Base-by-base conservation (phyloP, 2,797 vertebrate genomes). In the Geotrypetes seraphini region DNA sequence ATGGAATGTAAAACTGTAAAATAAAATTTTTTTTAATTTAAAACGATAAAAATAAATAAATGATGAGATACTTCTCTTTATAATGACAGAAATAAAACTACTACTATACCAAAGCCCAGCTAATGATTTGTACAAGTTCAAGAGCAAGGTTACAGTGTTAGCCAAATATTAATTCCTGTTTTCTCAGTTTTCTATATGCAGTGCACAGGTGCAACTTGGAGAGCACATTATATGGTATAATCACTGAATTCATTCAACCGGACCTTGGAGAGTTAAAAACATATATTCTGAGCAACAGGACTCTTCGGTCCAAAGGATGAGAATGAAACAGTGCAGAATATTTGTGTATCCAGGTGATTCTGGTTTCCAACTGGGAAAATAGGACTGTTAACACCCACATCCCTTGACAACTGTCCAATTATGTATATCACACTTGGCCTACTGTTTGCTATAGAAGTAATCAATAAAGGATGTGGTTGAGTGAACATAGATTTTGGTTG, bases 401-500 rank as follows among this genome's bases (percentile, higher is more conserved):
- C 90, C 90, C 88, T 58, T 85, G 91, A 94, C 89, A 90, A 92
- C 91, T 86, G 83, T 88, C 88, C 89, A 95, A 94, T 96, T 96
- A 94, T 92, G 87, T 88, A 89, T 87, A 90, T 92, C 87, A 87
- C 88, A 91, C 84, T 86, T 85, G 75, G 84, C 79, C 86, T 85
- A 93, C 88, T 95, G 91, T 95, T 95, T 94, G 91, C 88, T 71
- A 80, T 85, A 86, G 88, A 92, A 92, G 85, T 94, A 97, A 98
- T 98, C 95, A 97, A 97, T 98, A 89, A 85, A 89, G 85, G 93
- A 92, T 79, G 82, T 91, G 92, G 89, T 87, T 94, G 90, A 95
- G 81, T 86, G 91, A 87, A 86, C 90, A 91, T 87, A 89, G 88
- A 90, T 93, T 93, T 92, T 90, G 83, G 87, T 73, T 84, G 85